Base-by-base conservation (phyloP, 1,140 invertebrate genomes). In the Papilio dardanus region DNA sequence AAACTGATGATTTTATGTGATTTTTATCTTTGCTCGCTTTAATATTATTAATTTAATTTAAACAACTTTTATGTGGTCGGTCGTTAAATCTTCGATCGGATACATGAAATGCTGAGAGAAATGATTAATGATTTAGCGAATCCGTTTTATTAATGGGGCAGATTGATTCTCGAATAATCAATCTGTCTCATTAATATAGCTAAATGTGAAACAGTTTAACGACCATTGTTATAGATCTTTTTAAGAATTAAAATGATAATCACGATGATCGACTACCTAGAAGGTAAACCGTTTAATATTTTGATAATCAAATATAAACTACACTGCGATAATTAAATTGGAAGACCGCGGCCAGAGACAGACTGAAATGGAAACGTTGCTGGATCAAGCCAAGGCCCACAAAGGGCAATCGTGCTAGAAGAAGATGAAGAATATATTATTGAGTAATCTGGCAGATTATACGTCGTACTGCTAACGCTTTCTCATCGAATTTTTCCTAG, bases 1-100 rank as follows among this genome's bases (percentile, higher is more conserved):
- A 77, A 74, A 79, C 28, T 76, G 62, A 74, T 78, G 69, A 76
- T 76, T 74, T 76, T 74, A 76, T 75, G 73, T 46, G 68, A 65
- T 66, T 76, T 69, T 69, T 69, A 69, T 69, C 67, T 37, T 40
- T 69, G 31, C 21, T 69, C 35, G 67, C 19, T 21, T 69, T 33
- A 12, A 10, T 62, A 28, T 62, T 19, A 19, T 66, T 33, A 19
- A 66, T 66, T 66, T 66, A n/a, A 66, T 66, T 66, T 66, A 33
- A 66, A 66, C 65, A 35, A 35, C n/a, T 66, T 66, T 66, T 66
- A 19, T 66, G 54, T 14, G 54, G 54, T 62, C 4, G 54, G 24
- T 62, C 54, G 54, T 62, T 62, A 62, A 62, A 30, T 62, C 10
- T 62, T 28, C 54, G 54, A 62, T 62, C 54, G 54, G 54, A 28